These are phyloP conservation scores for Montipora sp. DNA, from an alignment of 64 coral and sea anemone genomes.

Conservation along the genomic window DNA sequence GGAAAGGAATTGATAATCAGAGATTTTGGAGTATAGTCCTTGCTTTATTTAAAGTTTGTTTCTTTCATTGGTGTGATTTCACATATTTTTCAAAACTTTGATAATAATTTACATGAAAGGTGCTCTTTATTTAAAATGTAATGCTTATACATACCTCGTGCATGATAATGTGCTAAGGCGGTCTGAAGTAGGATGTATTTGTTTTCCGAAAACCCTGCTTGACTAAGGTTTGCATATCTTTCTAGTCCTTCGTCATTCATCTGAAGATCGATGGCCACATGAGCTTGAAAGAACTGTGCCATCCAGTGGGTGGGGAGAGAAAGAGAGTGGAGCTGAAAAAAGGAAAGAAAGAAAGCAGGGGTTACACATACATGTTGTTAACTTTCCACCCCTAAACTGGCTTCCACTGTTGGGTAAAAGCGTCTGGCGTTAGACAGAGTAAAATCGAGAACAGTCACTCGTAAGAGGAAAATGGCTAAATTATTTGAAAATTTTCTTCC, in stretches of 20 bases:
- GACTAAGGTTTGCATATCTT: conserved; percentile 67
- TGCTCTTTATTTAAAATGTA: background rate
- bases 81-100: too few species aligned
- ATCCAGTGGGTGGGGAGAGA: conserved; percentile 92
- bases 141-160: conserved; percentile 69
- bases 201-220: conserved; percentile 86
- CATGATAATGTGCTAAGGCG: conserved; percentile 86
- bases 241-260: conserved; percentile 83
- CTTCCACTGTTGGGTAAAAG: too few species aligned
- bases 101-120: too few species aligned
- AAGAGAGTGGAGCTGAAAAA: conserved; percentile 68
- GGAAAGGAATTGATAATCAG: too few species aligned
- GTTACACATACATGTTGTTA: background rate
- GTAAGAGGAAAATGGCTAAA: too few species aligned
- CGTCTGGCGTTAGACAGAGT: too few species aligned
- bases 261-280: conserved; percentile 87
- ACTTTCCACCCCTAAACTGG: too few species aligned
- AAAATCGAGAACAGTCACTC: too few species aligned
- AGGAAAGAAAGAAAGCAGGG: background rate
- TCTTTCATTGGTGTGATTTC: too few species aligned
- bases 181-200: conserved; percentile 88
- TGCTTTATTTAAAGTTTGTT: too few species aligned
- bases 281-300: conserved; percentile 85
- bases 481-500: too few species aligned
- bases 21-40: too few species aligned